Evolutionary conservation across 2,113 vertebrate species (phyloP).

Genomic region (Astatoreochromis straeleni): DNA sequence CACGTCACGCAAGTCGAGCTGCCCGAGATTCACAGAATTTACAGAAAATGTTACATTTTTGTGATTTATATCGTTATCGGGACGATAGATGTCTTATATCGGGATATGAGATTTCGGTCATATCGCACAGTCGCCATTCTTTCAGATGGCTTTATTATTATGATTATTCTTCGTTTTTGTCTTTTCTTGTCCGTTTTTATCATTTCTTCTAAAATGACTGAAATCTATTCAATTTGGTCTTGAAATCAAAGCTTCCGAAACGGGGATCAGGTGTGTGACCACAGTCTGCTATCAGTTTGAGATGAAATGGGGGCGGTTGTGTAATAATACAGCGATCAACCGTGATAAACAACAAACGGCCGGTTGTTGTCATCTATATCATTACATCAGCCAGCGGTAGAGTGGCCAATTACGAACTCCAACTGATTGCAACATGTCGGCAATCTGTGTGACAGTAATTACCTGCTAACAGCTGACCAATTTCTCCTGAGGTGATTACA

Average conservation of each 20-base stretch:
- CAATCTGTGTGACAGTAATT: background rate
- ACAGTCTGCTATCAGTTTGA: background rate
- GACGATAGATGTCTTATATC: accelerated
- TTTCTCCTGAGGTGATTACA: background rate
- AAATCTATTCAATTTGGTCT: background rate
- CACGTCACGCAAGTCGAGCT: accelerated
- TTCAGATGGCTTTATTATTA: background rate
- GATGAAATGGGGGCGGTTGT: accelerated
- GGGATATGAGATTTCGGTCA: accelerated
- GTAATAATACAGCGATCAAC: background rate
- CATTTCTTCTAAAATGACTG: background rate
- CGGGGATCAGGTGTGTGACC: background rate
- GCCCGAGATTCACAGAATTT: accelerated
- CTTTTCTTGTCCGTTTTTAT: accelerated
- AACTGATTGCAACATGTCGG: background rate
- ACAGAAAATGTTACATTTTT: background rate
- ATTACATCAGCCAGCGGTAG: background rate
- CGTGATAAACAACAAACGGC: background rate
- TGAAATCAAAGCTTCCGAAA: background rate
- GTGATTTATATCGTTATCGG: accelerated
- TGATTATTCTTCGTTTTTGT: background rate
- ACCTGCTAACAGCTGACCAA: background rate
- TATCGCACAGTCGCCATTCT: background rate
- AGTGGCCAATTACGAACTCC: background rate
- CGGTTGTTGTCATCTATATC: accelerated